Conservation (phyloP, 2,113 vertebrate genomes). For the Panurus biarmicus region DNA sequence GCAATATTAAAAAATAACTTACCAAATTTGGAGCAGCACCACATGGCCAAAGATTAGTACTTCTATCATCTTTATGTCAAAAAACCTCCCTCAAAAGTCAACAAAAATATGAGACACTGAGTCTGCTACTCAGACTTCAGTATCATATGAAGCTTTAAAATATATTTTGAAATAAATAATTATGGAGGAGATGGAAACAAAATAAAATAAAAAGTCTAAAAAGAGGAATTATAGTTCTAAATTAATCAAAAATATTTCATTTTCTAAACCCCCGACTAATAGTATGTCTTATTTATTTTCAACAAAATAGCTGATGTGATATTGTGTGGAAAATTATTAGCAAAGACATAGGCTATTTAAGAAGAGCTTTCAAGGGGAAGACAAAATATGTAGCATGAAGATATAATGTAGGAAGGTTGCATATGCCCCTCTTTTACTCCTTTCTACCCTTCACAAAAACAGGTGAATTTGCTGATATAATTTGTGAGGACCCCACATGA, state of each 20-base stretch:
- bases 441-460: neutral
- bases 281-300: neutral
- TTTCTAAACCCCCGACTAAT: neutral
- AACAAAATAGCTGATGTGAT: neutral
- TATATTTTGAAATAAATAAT: neutral
- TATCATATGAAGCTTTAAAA: neutral
- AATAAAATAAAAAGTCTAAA: neutral
- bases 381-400: neutral
- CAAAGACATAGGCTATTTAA: neutral
- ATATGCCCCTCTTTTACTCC: neutral
- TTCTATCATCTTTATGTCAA: neutral
- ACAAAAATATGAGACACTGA: neutral
- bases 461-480: neutral
- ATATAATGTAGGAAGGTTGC: neutral
- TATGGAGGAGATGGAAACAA: neutral
- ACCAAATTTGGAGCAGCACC: neutral
- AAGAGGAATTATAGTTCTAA: neutral
- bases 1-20: neutral
- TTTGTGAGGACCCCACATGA: neutral
- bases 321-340: neutral
- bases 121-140: neutral
- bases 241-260: neutral
- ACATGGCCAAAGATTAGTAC: neutral
- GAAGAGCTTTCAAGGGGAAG: neutral
- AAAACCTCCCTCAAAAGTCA: fast-evolving